Evolutionary conservation across 2,888 invertebrate genomes (phyloP).

Genomic region (Epirrhoe alternata): DNA sequence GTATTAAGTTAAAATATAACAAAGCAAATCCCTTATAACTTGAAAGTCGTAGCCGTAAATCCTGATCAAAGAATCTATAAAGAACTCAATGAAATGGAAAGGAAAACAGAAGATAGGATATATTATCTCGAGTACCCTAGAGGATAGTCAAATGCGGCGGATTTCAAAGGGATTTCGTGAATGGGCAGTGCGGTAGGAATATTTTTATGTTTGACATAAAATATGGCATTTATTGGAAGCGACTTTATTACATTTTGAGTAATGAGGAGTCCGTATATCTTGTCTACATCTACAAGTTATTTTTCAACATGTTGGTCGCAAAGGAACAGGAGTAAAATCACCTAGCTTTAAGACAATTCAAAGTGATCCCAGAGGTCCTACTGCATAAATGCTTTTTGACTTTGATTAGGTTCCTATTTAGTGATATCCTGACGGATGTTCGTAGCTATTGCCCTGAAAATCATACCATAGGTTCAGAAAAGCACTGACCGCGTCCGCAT

Average conservation of each 20-base stretch:
- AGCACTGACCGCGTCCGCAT: too few relatives aligned
- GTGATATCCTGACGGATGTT: too few relatives aligned
- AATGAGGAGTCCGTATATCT: background rate
- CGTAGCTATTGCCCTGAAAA: too few relatives aligned
- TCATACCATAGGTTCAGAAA: too few relatives aligned
- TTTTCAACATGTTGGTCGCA: too few relatives aligned
- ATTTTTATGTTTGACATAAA: constrained; percentile 16
- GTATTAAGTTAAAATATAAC: background rate
- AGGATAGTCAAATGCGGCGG: constrained; percentile 19
- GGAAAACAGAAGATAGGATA: constrained; percentile 30
- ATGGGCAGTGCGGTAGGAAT: constrained; percentile 5
- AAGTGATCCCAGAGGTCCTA: too few relatives aligned
- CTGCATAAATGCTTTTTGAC: too few relatives aligned
- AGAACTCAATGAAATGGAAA: constrained; percentile 33
- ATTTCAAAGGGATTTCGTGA: constrained; percentile 15
- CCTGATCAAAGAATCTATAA: constrained; percentile 35
- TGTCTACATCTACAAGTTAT: too few relatives aligned
- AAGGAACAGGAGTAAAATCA: too few relatives aligned
- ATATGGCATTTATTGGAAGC: background rate
- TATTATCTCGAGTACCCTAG: constrained; percentile 28
- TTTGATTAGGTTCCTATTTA: too few relatives aligned
- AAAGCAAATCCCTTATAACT: constrained; percentile 27
- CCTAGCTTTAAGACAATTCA: too few relatives aligned
- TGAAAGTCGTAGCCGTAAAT: constrained; percentile 33
- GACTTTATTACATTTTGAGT: background rate